A percentile compares a stretch with the other conserved stretches of the same genome.
phyloP scores from a whole-genome alignment of 2,113 vertebrate species.

The Urocynchramus pylzowi region DNA sequence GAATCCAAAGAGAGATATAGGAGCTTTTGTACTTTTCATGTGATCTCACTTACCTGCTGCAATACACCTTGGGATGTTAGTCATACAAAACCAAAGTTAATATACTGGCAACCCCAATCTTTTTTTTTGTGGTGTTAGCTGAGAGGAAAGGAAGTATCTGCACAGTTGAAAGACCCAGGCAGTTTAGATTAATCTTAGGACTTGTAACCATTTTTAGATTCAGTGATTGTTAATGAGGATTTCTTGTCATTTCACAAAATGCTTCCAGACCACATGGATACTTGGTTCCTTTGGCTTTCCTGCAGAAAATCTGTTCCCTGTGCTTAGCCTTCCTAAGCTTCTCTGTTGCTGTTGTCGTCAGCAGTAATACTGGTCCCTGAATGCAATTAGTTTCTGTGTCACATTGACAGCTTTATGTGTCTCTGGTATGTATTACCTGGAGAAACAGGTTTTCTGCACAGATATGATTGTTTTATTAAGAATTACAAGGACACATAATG shows the following conservation, averaged over 20 bases:
- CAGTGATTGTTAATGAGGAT: neutral
- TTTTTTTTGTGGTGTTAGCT: neutral
- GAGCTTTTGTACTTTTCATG: neutral
- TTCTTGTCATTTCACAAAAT: neutral
- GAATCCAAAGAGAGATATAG: fast-evolving
- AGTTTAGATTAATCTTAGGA: neutral
- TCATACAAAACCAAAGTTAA: neutral
- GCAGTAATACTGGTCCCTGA: neutral
- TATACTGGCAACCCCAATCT: neutral
- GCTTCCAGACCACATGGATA: neutral
- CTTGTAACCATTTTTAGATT: neutral
- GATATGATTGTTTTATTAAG: neutral
- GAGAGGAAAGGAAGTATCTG: neutral
- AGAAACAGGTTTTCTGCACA: neutral
- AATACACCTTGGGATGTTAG: neutral
- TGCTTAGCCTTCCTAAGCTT: neutral
- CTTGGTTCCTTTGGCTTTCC: neutral
- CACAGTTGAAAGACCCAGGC: neutral
- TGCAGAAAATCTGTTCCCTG: neutral
- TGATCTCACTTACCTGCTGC: neutral
- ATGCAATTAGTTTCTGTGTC: neutral
- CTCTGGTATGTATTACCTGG: neutral
- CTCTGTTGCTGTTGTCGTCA: neutral
- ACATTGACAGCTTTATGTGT: neutral
- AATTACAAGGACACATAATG: neutral